Conservation (phyloP, 2,888 invertebrate species). For the Epinotia nisella region DNA sequence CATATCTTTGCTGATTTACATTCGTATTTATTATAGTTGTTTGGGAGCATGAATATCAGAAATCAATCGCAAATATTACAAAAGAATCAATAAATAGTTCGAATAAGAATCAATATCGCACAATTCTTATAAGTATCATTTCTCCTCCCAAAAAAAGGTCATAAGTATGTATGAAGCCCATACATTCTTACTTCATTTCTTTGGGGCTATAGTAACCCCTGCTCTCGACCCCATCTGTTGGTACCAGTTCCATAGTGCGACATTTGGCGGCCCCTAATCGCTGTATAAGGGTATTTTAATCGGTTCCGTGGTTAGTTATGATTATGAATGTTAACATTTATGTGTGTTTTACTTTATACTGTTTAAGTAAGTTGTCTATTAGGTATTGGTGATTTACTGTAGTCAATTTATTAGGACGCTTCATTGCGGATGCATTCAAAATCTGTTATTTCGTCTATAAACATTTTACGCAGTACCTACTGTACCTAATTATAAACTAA, state of each 20-base stretch:
- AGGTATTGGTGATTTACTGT: not conserved
- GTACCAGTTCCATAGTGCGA: not conserved
- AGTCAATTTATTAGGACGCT: not conserved
- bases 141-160: not conserved
- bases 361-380: not conserved
- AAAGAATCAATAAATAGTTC: slow-evolving; percentile 19
- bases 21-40: not conserved
- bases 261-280: slow-evolving; percentile 26
- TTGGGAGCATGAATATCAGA: not conserved
- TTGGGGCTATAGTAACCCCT: not conserved
- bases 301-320: slow-evolving; percentile 19
- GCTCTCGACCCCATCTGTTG: slow-evolving; percentile 19
- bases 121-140: slow-evolving; percentile 23
- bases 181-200: not conserved
- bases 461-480: too few species aligned
- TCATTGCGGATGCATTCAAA: too few species aligned
- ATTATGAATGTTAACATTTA: slow-evolving; percentile 6
- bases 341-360: not conserved
- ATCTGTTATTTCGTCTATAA: too few species aligned
- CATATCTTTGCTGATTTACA: too few species aligned
- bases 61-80: not conserved
- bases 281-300: slow-evolving; percentile 17
- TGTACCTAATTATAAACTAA: too few species aligned
- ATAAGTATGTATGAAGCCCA: not conserved
- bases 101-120: slow-evolving; percentile 25